Base-by-base conservation (phyloP, 92 coral and sea anemone genomes). In the Phymanthus crucifer region DNA sequence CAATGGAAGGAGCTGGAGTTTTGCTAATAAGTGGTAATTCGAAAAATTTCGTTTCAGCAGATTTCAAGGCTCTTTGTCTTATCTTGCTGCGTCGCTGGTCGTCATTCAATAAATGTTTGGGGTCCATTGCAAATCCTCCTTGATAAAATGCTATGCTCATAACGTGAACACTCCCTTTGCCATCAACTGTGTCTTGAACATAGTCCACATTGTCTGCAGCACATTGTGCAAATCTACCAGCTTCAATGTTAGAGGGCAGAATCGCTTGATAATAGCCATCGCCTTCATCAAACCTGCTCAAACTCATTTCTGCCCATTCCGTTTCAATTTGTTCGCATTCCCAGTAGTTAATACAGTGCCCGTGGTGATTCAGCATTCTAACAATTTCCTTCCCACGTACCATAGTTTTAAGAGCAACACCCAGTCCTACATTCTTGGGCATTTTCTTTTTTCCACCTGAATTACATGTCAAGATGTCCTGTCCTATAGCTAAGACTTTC, bases 1-100 rank as follows among this genome's bases (percentile, higher is more conserved):
- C 71, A 57, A 75, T 75, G 48, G 80, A 0, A 54, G 80, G 80
- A 75, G 70, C 80, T 75, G 78, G 78, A 4, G 80, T 75, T 57
- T 75, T 75, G 52, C 80, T 57, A 5, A 75, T 8, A 35, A 75
- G 12, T 0, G 71, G 80, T 56, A 75, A 36, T 19, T 75, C 50
- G 36, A 1, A 75, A 37, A 75, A 75, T 33, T 75, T 75, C 21
- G 80, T 75, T 75, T 75, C 80, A 1, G 80, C 40, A 32, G 80
- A 75, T 35, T 34, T 1, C 12, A 75, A 50, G 6, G 78, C 78
- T 52, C 78, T 52, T 19, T 31, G 80, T 54, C 80, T 54, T 34
- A 1, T 33, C 50, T 75, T 75, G 3, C 43, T 32, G 13, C 17
- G n/a, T 57, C 29, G 17, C 37, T 74, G 77, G 0, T n/a, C 37